Base-by-base conservation (phyloP, 2,113 vertebrate species). In the Egretta garzetta region DNA sequence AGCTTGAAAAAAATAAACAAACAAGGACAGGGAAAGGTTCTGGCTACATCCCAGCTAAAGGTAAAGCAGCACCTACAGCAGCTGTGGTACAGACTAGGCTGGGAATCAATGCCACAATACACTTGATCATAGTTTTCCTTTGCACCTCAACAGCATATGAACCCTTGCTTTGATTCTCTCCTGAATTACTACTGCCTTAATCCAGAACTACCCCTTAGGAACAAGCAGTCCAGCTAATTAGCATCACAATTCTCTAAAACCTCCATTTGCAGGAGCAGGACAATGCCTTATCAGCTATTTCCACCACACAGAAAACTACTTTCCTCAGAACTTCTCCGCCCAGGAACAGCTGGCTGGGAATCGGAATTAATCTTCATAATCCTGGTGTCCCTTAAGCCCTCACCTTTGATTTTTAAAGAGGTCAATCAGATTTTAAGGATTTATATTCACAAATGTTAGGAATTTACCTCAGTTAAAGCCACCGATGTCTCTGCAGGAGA, bases 311-410 rank as follows among this genome's bases (percentile, higher is more conserved):
- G 75, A 63, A 87, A 95, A 96, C 32, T 55, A 13, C 30, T 90
- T 92, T 88, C 66, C 94, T 90, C 90, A 88, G 88, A 91, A 91
- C 33, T 83, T 90, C 85, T 90, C 37, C 43, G 56, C 83, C 74
- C 49, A 56, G 73, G 70, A 97, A 80, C 79, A 71, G 56, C 24
- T 96, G 80, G 86, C 66, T 90, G 88, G 93, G 95, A 98, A 98
- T 77, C 86, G 88, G 88, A 96, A 90, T 86, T 97, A 97, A 97
- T 96, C 95, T 97, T 88, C 80, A 81, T 97, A 98, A 98, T 97
- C 97, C 91, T 30, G 67, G 77, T 95, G 50, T 93, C 81, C 93
- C 84, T 93, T 97, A 96, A 97, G 90, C 58, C 63, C 49, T 96
- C 81, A 96, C 52, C 92, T 98, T 89, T 93, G 80, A 95, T 96